Conservation (phyloP, 2,888 invertebrate genomes). For the Omphaloscelis lunosa region DNA sequence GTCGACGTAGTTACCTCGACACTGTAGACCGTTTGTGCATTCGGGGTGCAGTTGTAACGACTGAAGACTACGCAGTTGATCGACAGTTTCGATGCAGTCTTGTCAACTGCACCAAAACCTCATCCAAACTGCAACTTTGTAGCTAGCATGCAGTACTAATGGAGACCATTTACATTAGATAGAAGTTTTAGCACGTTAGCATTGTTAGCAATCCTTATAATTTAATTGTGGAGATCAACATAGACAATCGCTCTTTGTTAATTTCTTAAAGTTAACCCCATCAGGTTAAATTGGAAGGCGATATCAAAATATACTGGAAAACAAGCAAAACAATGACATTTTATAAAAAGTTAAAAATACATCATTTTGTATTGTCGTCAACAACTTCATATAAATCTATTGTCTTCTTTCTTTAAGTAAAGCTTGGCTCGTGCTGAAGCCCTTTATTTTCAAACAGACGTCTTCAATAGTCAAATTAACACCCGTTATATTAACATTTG, state of each 20-base stretch:
- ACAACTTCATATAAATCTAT: conserved; percentile 55
- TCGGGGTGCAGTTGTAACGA: not conserved
- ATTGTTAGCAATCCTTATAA: not conserved
- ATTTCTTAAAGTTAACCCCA: too few species aligned
- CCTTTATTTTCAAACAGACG: conserved; percentile 25
- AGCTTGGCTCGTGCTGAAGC: conserved; percentile 36
- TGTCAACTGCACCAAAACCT: not conserved
- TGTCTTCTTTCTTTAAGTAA: conserved; percentile 16
- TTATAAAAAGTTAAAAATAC: not conserved
- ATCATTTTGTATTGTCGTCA: conserved; percentile 19
- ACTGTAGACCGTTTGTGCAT: not conserved
- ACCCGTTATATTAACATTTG: conserved; percentile 67
- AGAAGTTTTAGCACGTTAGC: not conserved
- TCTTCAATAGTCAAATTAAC: conserved; percentile 70
- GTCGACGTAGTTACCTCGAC: not conserved
- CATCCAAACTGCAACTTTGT: not conserved
- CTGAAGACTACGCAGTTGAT: too few species aligned
- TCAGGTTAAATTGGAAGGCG: not conserved
- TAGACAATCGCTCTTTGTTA: too few species aligned
- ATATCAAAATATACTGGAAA: not conserved
- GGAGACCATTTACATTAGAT: too few species aligned
- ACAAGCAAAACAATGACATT: not conserved
- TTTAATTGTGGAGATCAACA: not conserved
- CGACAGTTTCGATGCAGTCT: not conserved
- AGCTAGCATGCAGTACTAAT: not conserved